Evolutionary conservation across 2,113 vertebrate genomes (phyloP).

Genomic region (Zingel zingel): DNA sequence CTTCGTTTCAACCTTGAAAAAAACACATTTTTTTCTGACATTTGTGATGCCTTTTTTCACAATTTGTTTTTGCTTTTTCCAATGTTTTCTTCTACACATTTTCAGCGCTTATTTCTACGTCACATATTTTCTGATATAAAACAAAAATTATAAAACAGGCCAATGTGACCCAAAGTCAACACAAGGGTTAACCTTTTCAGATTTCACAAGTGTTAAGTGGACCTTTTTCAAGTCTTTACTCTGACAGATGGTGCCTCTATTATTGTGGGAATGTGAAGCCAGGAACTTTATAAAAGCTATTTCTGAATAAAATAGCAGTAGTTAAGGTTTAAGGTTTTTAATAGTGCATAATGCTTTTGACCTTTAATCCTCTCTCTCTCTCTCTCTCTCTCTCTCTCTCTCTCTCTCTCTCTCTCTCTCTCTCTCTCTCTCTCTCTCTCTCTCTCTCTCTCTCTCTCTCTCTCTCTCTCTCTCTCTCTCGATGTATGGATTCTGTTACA

Average conservation of each 20-base stretch:
- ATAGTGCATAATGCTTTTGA: background rate
- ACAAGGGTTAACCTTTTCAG: slow-evolving; percentile 5
- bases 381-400: background rate
- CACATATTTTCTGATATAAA: too few relatives aligned
- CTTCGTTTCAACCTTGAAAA: too few relatives aligned
- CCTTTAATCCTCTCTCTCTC: background rate
- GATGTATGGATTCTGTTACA: slow-evolving; percentile 60
- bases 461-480: background rate
- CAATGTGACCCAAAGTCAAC: too few relatives aligned
- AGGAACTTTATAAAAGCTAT: background rate
- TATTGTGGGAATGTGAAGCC: background rate
- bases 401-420: background rate
- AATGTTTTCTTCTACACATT: too few relatives aligned
- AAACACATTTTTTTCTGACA: too few relatives aligned
- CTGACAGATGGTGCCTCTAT: background rate
- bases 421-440: background rate
- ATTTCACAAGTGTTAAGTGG: background rate
- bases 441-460: background rate
- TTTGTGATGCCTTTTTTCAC: too few relatives aligned
- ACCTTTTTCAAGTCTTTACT: background rate
- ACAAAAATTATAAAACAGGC: too few relatives aligned
- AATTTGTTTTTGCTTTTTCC: too few relatives aligned
- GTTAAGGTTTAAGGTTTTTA: background rate
- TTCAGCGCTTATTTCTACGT: too few relatives aligned
- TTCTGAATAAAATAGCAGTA: background rate